phyloP scores from a whole-genome alignment of 2,888 invertebrate genomes.

The Sinodicranocentrus sp. region DNA sequence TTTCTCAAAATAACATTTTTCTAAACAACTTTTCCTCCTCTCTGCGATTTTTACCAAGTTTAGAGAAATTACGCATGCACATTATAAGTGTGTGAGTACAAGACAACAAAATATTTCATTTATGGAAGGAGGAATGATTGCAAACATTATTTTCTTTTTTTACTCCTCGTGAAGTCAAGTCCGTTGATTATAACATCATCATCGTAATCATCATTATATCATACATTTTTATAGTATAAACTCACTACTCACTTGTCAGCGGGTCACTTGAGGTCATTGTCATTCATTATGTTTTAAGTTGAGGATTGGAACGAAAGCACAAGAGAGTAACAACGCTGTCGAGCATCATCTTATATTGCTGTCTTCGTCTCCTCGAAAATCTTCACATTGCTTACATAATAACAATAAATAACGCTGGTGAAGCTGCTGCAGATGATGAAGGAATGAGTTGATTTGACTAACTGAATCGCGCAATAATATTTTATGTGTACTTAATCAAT shows the following conservation, averaged over 20 bases:
- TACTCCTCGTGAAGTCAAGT: not conserved
- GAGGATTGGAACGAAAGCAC: conserved; percentile 25
- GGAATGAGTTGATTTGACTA: conserved; percentile 34
- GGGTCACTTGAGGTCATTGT: conserved; percentile 49
- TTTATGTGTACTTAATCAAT: conserved; percentile 56
- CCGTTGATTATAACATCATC: conserved; percentile 33
- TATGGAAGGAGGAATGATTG: too few relatives aligned
- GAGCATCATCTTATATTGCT: conserved; percentile 20
- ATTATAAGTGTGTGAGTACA: too few relatives aligned
- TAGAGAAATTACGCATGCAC: not conserved
- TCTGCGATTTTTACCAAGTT: not conserved
- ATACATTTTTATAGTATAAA: conserved; percentile 18
- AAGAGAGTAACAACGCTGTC: not conserved
- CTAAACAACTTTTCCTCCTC: not conserved
- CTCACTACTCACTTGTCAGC: conserved; percentile 29
- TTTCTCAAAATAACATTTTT: not conserved
- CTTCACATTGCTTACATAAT: conserved; percentile 39
- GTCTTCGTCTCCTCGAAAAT: not conserved
- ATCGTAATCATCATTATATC: conserved; percentile 12
- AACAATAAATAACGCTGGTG: conserved; percentile 38
- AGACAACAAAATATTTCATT: not conserved
- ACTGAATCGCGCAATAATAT: conserved; percentile 40
- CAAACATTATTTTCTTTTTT: not conserved
- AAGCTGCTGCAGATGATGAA: conserved; percentile 13
- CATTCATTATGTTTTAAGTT: conserved; percentile 33